These are phyloP conservation scores for Ophion costatus DNA, from an alignment of 2,888 invertebrate genomes.

Conservation along the genomic window DNA sequence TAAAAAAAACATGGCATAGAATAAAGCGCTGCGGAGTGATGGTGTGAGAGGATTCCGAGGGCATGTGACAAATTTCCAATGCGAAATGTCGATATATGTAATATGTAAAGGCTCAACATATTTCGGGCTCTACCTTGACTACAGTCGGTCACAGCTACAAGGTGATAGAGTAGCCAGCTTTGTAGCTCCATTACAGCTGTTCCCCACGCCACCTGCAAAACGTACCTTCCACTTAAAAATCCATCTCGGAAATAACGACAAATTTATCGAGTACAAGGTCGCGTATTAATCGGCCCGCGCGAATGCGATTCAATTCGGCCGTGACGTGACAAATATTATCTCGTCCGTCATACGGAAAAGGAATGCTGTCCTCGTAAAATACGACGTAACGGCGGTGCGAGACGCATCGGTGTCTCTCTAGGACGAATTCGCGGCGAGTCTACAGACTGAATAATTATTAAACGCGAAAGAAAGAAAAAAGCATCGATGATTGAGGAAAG, in stretches of 20 bases:
- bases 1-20: constrained; percentile 64
- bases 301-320: constrained; percentile 15
- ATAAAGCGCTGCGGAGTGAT: constrained; percentile 30
- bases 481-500: too few species aligned
- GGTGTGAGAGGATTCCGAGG: constrained; percentile 22
- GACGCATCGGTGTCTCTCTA: not conserved
- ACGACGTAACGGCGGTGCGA: not conserved
- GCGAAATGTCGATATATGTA: too few species aligned
- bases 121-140: constrained; percentile 79
- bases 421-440: too few species aligned
- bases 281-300: too few species aligned
- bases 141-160: constrained; percentile 82
- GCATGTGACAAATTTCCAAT: not conserved
- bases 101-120: too few species aligned
- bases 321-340: constrained; percentile 21
- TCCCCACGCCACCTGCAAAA: constrained; percentile 82
- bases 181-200: constrained; percentile 83
- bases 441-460: too few species aligned
- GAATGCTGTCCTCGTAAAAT: constrained; percentile 16
- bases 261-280: not conserved
- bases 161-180: constrained; percentile 83
- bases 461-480: too few species aligned
- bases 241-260: not conserved
- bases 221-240: not conserved
- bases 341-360: constrained; percentile 17